Evolutionary conservation across 2,888 invertebrate species (phyloP), one percentile per base, ranked within the genome.

Genomic region (Oxytorus armatus): DNA sequence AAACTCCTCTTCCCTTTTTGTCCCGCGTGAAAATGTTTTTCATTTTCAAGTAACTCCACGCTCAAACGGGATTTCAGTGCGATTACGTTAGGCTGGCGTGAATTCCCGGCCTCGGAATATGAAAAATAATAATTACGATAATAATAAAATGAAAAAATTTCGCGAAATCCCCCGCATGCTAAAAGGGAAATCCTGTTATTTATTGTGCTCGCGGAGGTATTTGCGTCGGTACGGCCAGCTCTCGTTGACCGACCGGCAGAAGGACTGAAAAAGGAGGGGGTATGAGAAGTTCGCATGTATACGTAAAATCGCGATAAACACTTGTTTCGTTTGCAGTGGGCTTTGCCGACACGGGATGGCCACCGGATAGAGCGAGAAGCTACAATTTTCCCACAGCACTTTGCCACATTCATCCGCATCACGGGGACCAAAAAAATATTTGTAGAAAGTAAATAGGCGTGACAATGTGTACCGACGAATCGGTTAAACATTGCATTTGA

Each of bases 181-280:
- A 65, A 77, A 73, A 59, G 66, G 49, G 47, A 66, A 73, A 73
- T 77, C 73, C 66, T 14, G 39, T 73, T 73, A 66, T 77, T 73
- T 66, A 73, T 77, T 72, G n/a, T 29, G 39, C 57, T 33, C 18
- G 23, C 25, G 44, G 65, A 65, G 33, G 59, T 49, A 66, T 73
- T 72, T 51, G 59, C 49, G 59, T 59, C 65, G 47, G 10, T 63
- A 44, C 44, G 55, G 55, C 55, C 49, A 39, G 57, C 25, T 63
- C 39, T 39, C 39, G 14, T 11, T n/a, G 55, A 3, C 21, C 1
- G 39, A 39, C 11, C n/a, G 39, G 8, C 11, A 10, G 39, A 39
- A 39, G n/a, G 29, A 25, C 29, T 5, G 1, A 33, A 51, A 18
- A 23, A 21, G 51, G 16, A 25, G 25, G 14, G 53, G n/a, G 53